Percentiles rank a stretch among this genome's conserved stretches.
Evolutionary conservation across 1,140 invertebrate species (phyloP).

Genomic region (Diorhabda sublineata): DNA sequence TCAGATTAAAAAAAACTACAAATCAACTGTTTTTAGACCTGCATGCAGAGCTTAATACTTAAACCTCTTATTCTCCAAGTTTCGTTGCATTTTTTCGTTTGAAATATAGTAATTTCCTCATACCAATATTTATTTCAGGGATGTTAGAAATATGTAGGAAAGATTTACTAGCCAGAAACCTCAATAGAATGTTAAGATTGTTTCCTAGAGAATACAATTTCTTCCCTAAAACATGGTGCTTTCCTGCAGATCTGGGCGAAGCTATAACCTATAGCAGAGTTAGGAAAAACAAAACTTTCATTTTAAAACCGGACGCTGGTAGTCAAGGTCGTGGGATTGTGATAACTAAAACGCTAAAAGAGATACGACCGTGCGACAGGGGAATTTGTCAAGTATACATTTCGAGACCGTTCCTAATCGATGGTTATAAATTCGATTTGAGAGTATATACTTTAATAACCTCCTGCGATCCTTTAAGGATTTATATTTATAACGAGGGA

Average conservation of each 20-base stretch:
- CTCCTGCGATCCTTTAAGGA: conserved; percentile 85
- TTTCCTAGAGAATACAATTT: conserved; percentile 88
- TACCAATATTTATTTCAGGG: conserved; percentile 46
- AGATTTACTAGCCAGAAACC: conserved; percentile 77
- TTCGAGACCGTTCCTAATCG: conserved; percentile 77
- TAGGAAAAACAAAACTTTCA: conserved; percentile 74
- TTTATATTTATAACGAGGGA: conserved; percentile 95
- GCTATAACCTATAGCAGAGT: conserved; percentile 59
- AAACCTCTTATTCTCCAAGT: too few species aligned
- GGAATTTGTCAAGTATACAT: conserved; percentile 82
- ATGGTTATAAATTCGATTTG: conserved; percentile 97
- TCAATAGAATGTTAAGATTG: conserved; percentile 79
- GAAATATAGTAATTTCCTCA: too few species aligned
- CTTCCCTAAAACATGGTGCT: conserved; percentile 90
- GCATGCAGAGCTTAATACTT: too few species aligned
- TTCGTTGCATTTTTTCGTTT: too few species aligned
- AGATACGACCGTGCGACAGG: conserved; percentile 71
- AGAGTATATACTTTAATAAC: conserved; percentile 92
- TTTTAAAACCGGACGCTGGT: conserved; percentile 83
- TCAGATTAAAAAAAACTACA: too few species aligned
- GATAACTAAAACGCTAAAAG: conserved; percentile 70
- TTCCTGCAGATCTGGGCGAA: conserved; percentile 77
- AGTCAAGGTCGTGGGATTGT: conserved; percentile 85
- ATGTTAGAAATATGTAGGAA: conserved; percentile 88
- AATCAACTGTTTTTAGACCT: too few species aligned